phyloP scores from a whole-genome alignment of 1,140 invertebrate genomes.

The Spodoptera frugiperda region DNA sequence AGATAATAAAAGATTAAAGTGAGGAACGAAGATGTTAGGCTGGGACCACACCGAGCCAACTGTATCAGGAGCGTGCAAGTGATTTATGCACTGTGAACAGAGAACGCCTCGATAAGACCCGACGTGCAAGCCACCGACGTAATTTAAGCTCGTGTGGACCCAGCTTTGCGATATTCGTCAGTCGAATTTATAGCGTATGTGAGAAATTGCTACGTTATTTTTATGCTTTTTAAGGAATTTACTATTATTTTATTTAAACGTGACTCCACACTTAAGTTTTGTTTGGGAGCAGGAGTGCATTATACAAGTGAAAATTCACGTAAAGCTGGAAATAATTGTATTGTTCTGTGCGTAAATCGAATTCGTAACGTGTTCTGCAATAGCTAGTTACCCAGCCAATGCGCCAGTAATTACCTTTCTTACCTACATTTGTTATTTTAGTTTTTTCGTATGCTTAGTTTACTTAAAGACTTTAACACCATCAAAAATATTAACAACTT shows the following conservation, averaged over 20 bases:
- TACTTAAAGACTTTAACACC: no score
- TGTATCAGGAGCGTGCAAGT: conserved; percentile 53
- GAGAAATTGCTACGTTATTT: conserved; percentile 21
- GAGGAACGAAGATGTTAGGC: conserved; percentile 35
- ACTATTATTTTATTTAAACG: neutral
- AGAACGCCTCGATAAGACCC: conserved; percentile 54
- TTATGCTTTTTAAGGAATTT: neutral
- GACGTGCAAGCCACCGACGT: conserved; percentile 38
- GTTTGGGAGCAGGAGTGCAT: no score
- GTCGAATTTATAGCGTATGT: conserved; percentile 45
- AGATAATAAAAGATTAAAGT: conserved; percentile 28
- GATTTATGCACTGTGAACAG: conserved; percentile 61
- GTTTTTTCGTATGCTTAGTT: no score
- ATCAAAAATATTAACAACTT: no score
- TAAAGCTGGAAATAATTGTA: no score
- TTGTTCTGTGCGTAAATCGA: no score
- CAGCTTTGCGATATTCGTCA: conserved; percentile 49
- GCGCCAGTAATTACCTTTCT: no score
- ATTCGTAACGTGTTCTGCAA: no score
- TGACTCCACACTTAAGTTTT: neutral
- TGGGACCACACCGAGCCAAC: conserved; percentile 28
- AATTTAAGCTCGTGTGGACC: conserved; percentile 54
- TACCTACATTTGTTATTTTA: no score
- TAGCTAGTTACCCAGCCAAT: no score
- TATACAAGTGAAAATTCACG: no score